Percentiles rank a stretch among this genome's conserved stretches.
Conservation (phyloP, 1,140 invertebrate species). For the Chrysopa pallens region DNA sequence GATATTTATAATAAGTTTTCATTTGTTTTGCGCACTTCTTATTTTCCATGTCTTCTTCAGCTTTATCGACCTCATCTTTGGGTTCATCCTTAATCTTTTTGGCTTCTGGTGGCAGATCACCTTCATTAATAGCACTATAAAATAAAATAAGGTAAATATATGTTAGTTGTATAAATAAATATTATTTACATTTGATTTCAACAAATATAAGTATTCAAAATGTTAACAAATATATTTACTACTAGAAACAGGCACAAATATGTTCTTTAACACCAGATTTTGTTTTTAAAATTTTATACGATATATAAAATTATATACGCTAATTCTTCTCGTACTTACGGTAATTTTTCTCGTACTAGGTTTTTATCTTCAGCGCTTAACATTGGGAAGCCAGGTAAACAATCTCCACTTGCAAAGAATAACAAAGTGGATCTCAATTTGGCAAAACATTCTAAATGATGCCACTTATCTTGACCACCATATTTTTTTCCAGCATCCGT, state of each 20-base stretch:
- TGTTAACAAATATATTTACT: too few species aligned
- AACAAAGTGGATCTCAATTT: conserved; percentile 53
- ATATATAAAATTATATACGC: conserved; percentile 1
- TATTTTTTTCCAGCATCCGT: conserved; percentile 59
- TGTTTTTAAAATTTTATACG: too few species aligned
- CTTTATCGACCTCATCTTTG: conserved; percentile 27
- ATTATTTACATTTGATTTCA: too few species aligned
- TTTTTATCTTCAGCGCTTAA: conserved; percentile 59
- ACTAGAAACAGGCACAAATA: too few species aligned
- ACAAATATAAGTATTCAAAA: not conserved
- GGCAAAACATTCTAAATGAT: conserved; percentile 86
- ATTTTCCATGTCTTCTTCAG: conserved; percentile 25
- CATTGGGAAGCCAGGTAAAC: conserved; percentile 52
- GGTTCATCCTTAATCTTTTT: conserved; percentile 53
- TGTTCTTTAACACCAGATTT: too few species aligned
- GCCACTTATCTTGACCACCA: conserved; percentile 69
- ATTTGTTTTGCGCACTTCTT: conserved; percentile 56
- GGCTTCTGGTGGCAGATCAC: conserved; percentile 32
- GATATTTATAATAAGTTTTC: conserved; percentile 53
- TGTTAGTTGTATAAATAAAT: conserved; percentile 2
- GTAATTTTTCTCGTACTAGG: conserved; percentile 45
- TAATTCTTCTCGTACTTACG: conserved; percentile 29
- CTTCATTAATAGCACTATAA: conserved; percentile 31
- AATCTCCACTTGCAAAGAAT: conserved; percentile 52
- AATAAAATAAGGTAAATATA: conserved; percentile 9